Conservation (phyloP, 2,888 invertebrate genomes). For the Scelioninae gen. 1 region DNA sequence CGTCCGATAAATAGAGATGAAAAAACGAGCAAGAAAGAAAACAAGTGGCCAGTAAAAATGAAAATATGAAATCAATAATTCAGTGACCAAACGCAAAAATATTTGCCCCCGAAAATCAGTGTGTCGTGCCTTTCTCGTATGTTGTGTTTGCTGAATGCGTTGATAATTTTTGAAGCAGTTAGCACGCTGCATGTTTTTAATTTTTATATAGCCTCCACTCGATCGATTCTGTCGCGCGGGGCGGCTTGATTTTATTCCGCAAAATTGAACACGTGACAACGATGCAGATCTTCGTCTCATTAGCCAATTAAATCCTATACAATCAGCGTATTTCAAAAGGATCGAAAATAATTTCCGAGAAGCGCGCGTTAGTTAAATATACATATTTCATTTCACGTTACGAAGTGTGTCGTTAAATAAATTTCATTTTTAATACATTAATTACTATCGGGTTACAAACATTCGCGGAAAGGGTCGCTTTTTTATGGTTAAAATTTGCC, state of each 20-base stretch:
- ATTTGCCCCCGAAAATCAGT: conserved; percentile 23
- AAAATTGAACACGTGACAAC: conserved; percentile 38
- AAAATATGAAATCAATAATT: conserved; percentile 39
- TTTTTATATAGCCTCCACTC: conserved; percentile 71
- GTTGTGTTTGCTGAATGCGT: conserved; percentile 65
- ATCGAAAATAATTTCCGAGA: not conserved
- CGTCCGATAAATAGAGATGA: conserved; percentile 12
- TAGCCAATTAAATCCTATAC: conserved; percentile 14
- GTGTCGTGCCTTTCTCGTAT: conserved; percentile 53
- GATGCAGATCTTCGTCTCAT: conserved; percentile 11
- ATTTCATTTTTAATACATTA: not conserved
- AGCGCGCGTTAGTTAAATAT: not conserved
- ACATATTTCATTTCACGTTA: conserved; percentile 15
- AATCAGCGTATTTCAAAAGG: conserved; percentile 8
- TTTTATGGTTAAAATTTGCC: not conserved
- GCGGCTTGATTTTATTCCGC: conserved; percentile 70
- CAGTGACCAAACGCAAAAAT: conserved; percentile 13
- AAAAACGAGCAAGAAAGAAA: no score
- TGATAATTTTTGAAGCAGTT: conserved; percentile 70
- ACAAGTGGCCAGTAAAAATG: conserved; percentile 15
- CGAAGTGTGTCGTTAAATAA: not conserved
- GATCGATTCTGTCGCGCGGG: conserved; percentile 73
- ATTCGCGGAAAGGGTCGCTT: not conserved
- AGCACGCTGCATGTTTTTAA: conserved; percentile 73
- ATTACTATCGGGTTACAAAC: not conserved